Conservation (phyloP, 2,113 vertebrate species). For the Sardina pilchardus region DNA sequence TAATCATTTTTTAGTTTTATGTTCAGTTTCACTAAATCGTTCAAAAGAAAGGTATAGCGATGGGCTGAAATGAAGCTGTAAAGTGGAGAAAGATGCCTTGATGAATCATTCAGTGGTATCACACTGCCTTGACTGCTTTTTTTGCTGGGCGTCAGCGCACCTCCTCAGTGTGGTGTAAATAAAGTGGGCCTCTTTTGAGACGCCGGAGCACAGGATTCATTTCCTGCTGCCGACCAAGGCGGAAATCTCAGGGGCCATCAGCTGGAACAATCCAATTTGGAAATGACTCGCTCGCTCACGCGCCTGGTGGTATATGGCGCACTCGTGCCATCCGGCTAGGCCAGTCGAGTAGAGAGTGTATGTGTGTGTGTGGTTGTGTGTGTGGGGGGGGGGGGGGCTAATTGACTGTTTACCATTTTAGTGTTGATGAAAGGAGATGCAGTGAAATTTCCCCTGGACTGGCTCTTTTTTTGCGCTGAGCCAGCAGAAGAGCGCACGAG, state of each 20-base stretch:
- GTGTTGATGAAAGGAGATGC: constrained; percentile 48
- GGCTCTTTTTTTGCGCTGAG: constrained; percentile 53
- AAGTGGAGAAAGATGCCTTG: constrained; percentile 60
- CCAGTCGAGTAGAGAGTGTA: neutral
- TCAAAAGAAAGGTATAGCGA: neutral
- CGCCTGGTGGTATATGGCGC: neutral
- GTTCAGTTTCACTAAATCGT: neutral
- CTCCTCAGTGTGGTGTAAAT: constrained; percentile 67
- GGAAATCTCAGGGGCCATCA: constrained; percentile 54
- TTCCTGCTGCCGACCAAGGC: constrained; percentile 52
- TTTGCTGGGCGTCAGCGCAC: neutral
- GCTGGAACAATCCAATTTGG: constrained; percentile 60
- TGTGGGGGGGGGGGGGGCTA: constrained; percentile 25
- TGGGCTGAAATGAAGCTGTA: neutral
- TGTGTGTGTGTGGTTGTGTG: neutral
- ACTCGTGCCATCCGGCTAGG: neutral
- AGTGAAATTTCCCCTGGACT: constrained; percentile 37
- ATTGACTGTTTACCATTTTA: constrained; percentile 59
- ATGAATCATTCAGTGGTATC: constrained; percentile 63
- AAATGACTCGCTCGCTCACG: constrained; percentile 51
- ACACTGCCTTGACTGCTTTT: constrained; percentile 64
- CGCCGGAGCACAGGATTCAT: constrained; percentile 54
- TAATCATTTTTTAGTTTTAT: neutral
- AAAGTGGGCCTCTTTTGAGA: constrained; percentile 68
- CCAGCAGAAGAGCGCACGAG: constrained; percentile 39